Conservation (phyloP, 2,888 invertebrate species). For the Trichogramma dendrolimi region DNA sequence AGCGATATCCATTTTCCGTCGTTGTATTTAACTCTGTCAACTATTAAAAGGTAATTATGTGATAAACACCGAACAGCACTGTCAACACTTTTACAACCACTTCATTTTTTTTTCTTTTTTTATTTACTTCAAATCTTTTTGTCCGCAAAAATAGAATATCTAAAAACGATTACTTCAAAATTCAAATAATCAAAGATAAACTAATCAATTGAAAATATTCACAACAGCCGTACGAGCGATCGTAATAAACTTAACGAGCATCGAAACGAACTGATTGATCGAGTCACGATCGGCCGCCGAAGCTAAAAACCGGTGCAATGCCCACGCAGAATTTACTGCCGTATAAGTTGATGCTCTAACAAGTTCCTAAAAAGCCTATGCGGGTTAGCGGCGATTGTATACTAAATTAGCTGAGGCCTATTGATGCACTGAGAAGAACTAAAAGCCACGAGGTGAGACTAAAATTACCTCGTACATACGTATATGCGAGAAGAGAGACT, state of each 20-base stretch:
- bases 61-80: background rate
- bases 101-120: background rate
- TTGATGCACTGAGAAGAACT: conserved; percentile 41
- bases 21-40: background rate
- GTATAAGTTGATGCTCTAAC: conserved; percentile 2
- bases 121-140: background rate
- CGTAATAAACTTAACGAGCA: no score
- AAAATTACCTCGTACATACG: conserved; percentile 43
- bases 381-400: conserved; percentile 28
- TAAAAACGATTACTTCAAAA: background rate
- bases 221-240: no score
- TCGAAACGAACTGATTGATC: no score
- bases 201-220: background rate
- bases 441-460: conserved; percentile 46
- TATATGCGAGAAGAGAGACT: no score
- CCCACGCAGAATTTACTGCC: conserved; percentile 15
- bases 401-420: conserved; percentile 40
- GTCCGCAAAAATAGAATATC: background rate
- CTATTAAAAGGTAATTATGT: background rate
- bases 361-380: conserved; percentile 19
- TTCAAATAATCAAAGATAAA: background rate
- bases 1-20: conserved; percentile 41
- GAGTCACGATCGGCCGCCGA: no score
- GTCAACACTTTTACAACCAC: background rate
- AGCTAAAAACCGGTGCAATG: background rate